Base-by-base conservation (phyloP, 37 sponge, comb jelly and placozoan genomes). In the Chondrilla cf. caribensis region DNA sequence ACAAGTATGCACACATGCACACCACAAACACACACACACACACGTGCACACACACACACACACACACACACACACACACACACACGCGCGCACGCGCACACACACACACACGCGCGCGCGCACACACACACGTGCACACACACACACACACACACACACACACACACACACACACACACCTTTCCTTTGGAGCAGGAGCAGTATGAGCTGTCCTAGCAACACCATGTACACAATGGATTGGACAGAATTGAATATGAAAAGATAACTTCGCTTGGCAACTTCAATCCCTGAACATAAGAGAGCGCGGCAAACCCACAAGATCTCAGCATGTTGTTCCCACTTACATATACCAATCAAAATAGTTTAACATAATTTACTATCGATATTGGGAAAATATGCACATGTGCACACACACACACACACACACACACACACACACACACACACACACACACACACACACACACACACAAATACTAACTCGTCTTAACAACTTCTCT, bases 211-310 rank as follows among this genome's bases (percentile, higher is more conserved):
- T 47, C 51, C 51, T 47, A 47, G 51, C 51, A 47, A 47, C 51
- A 47, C 71, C 35, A 31, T 3, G 19, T 38, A 70, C 4, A 31
- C 39, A 18, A 70, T 15, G 18, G 40, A 14, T 36, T 36, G 39
- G 5, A 70, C 39, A 70, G 39, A 38, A 36, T 70, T 70, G 71
- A 29, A 70, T 9, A 36, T 37, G 39, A 31, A 31, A 35, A 70
- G 5, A 54, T 93, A 93, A 9, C 2, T 73, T 14, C 19, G 58
- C 83, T 55, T 84, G 0, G 71, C 29, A 72, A 57, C 40, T 0
- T 62, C 77, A 38, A 73, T n/a, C 22, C 76, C 76, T 73, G 43
- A 40, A 39, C 19, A 77, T n/a, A n/a, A n/a, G n/a, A n/a, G n/a
- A n/a, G n/a, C n/a, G n/a, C n/a, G n/a, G n/a, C n/a, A n/a, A n/a